These are phyloP conservation scores for Platycheirus rosarum DNA, from an alignment of 2,888 invertebrate genomes.

Conservation along the genomic window DNA sequence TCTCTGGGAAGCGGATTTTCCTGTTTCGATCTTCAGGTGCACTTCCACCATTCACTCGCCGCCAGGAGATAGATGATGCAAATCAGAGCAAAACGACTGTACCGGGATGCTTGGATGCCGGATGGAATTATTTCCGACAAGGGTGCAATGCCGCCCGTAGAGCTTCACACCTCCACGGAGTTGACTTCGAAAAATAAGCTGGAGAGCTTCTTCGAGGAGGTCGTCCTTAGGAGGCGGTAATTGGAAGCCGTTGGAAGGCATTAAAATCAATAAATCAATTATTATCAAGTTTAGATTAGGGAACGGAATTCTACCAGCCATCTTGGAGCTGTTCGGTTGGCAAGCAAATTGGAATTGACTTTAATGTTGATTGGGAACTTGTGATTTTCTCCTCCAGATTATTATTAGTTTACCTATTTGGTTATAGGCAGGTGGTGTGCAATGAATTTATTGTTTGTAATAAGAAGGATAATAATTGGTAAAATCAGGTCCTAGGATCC, in stretches of 20 bases:
- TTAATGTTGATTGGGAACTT: constrained; percentile 59
- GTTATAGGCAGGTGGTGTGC: constrained; percentile 7
- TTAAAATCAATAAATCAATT: constrained; percentile 73
- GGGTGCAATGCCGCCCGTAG: background rate
- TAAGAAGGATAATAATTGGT: constrained; percentile 44
- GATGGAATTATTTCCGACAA: constrained; percentile 46
- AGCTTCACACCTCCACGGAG: constrained; percentile 44
- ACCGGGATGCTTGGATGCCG: background rate
- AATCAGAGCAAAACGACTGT: background rate
- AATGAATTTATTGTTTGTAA: constrained; percentile 29
- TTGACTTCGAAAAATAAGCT: constrained; percentile 54
- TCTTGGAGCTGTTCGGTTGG: too few relatives aligned
- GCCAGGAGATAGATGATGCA: constrained; percentile 7
- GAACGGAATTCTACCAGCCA: constrained; percentile 35
- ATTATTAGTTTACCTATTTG: constrained; percentile 40
- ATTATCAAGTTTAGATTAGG: constrained; percentile 69
- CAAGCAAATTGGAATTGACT: constrained; percentile 62
- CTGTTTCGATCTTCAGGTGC: constrained; percentile 69
- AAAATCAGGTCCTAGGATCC: constrained; percentile 18
- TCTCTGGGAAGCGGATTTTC: constrained; percentile 66
- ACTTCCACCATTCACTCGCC: constrained; percentile 7
- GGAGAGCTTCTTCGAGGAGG: constrained; percentile 4
- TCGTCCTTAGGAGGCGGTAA: constrained; percentile 34
- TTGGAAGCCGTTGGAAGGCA: constrained; percentile 57
- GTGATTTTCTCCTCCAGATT: constrained; percentile 44